These are phyloP conservation scores for Vollenhovia emeryi DNA, from an alignment of 1,140 invertebrate species.

Conservation along the genomic window DNA sequence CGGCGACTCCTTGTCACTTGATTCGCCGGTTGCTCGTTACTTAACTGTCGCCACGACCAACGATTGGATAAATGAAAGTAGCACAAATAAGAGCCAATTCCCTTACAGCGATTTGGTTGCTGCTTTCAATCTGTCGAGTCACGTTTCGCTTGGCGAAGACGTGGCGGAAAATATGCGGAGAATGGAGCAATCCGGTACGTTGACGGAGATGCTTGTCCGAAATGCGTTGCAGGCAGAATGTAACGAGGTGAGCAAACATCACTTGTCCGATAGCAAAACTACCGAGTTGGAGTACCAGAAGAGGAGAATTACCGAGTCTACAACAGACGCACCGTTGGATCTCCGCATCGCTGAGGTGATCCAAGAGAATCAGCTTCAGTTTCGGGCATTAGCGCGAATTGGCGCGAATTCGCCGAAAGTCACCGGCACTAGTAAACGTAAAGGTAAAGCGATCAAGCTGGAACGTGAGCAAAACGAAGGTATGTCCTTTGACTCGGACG, in stretches of 20 bases:
- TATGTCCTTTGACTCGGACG: not conserved
- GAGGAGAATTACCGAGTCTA: too few species aligned
- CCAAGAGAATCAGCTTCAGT: conserved; percentile 9
- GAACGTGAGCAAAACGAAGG: conserved; percentile 81
- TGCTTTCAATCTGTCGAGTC: conserved; percentile 57
- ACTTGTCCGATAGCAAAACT: not conserved
- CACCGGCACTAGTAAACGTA: conserved; percentile 89
- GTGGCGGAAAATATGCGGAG: not conserved
- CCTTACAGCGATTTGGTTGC: conserved; percentile 67
- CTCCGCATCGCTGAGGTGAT: conserved; percentile 83
- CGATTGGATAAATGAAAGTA: not conserved
- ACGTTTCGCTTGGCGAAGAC: conserved; percentile 3
- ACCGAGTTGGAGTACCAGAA: not conserved
- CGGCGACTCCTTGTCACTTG: not conserved
- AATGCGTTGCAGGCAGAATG: too few species aligned
- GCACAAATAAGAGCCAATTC: not conserved
- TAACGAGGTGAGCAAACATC: not conserved
- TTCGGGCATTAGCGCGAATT: not conserved
- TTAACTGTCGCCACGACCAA: conserved; percentile 9
- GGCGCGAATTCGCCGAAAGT: conserved; percentile 23
- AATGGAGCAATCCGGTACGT: conserved; percentile 50
- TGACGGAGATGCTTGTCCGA: too few species aligned
- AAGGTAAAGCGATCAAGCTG: conserved; percentile 92
- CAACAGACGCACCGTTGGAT: conserved; percentile 79
- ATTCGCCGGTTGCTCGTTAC: not conserved